Evolutionary conservation across 92 coral and sea anemone genomes (phyloP), one percentile per base, ranked within the genome.

Genomic region (Virgularia gustaviana): DNA sequence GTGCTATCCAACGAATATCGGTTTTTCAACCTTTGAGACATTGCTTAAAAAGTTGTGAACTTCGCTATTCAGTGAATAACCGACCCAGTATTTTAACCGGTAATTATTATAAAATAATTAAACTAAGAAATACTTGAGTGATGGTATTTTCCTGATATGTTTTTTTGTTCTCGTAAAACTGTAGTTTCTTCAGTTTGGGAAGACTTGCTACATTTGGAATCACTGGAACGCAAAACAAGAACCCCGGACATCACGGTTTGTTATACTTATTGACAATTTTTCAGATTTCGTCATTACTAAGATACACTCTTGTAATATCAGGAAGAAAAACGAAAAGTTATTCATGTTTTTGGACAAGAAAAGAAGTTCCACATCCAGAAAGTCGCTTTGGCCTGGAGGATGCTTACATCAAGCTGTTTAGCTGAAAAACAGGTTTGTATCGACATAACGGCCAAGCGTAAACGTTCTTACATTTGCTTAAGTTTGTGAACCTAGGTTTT

Each of bases 341-440:
- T 68, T 49, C 75, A 49, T 34, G 61, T 68, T 16, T 68, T 59
- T 34, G 61, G 45, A 45, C 75, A 68, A 68, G 75, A 33, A 20
- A 68, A 35, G 27, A 37, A 45, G 51, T 49, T 51, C 51, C 30
- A 68, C 25, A 49, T 53, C 60, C 75, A 68, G 23, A 49, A 68
- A 34, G 51, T 51, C 33, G 61, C 75, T 49, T 32, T 68, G 20
- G 36, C 47, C 4, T 68, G 75, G 75, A 49, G 60, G 55, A 22
- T 33, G 0, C 35, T 68, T 11, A 68, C 75, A 68, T 43, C 10
- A 37, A 49, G 55, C 31, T 30, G 1, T 4, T 12, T 19, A 35
- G 60, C 47, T n/a, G 29, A 68, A 10, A 68, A 49, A 45, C 58
- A 51, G 75, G 75, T 68, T 32, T 33, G 75, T 2, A 37, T 68